Evolutionary conservation across 2,888 invertebrate genomes (phyloP).

Genomic region (Sphinx pinastri): DNA sequence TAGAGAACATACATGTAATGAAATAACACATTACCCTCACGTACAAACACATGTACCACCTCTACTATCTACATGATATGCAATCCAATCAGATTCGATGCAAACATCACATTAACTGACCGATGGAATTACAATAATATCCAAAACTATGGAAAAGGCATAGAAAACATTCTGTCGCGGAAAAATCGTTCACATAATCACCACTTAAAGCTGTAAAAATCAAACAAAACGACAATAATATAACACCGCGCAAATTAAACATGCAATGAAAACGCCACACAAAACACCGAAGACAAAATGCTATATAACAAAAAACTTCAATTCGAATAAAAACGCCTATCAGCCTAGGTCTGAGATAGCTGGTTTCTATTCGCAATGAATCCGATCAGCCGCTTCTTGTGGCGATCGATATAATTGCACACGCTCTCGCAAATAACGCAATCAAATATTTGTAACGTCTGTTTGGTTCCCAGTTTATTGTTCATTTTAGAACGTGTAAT

Average conservation of each 20-base stretch:
- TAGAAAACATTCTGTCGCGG: too few species aligned
- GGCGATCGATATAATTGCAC: constrained; percentile 20
- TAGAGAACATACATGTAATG: too few species aligned
- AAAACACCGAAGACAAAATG: neutral
- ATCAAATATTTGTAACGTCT: constrained; percentile 24
- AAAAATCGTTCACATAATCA: too few species aligned
- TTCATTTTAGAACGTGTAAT: constrained; percentile 19
- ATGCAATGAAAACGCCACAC: neutral
- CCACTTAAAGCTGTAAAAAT: neutral
- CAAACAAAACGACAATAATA: neutral
- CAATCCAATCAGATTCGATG: too few species aligned
- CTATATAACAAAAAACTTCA: constrained; percentile 2
- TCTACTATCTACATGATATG: too few species aligned
- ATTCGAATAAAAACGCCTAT: neutral
- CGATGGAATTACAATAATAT: neutral
- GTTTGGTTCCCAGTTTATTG: constrained; percentile 18
- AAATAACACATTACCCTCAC: neutral
- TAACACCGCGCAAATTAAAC: constrained; percentile 2
- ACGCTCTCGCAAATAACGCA: constrained; percentile 24
- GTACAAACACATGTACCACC: too few species aligned
- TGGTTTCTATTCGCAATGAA: constrained; percentile 1
- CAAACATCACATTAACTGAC: neutral
- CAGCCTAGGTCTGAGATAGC: neutral
- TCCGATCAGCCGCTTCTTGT: neutral
- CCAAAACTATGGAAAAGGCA: too few species aligned